Evolutionary conservation across 2,797 vertebrate species (phyloP).

Genomic region (Momotus momota): DNA sequence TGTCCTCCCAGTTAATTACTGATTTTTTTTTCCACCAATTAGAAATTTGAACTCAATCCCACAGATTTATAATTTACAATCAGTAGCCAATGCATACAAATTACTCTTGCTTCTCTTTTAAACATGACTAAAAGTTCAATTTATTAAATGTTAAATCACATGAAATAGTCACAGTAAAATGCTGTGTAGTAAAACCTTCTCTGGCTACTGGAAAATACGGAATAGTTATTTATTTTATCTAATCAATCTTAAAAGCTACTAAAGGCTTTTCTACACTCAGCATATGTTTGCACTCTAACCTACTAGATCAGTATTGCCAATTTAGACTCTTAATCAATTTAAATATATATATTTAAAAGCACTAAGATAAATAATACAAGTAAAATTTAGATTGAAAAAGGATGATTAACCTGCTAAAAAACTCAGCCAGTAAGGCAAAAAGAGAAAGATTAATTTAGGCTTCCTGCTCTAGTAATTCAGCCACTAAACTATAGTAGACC

Average conservation of each 20-base stretch:
- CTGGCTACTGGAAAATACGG: conserved; percentile 27
- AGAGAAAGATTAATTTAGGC: conserved; percentile 14
- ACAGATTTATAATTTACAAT: conserved; percentile 75
- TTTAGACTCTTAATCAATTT: conserved; percentile 42
- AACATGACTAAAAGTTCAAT: conserved; percentile 65
- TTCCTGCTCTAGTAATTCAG: conserved; percentile 32
- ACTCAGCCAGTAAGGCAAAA: neutral
- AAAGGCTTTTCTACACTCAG: conserved; percentile 48
- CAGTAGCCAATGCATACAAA: conserved; percentile 70
- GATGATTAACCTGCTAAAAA: conserved; percentile 33
- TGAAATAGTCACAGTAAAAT: conserved; percentile 59
- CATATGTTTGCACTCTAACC: conserved; percentile 59
- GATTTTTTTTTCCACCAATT: conserved; percentile 70
- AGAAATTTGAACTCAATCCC: conserved; percentile 76
- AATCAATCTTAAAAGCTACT: conserved; percentile 60
- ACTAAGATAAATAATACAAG: conserved; percentile 37
- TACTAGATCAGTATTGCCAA: conserved; percentile 22
- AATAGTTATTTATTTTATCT: conserved; percentile 65
- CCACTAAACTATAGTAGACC: neutral
- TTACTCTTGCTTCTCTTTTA: conserved; percentile 63
- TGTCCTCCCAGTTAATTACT: conserved; percentile 73
- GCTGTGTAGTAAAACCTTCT: conserved; percentile 41
- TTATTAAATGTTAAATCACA: conserved; percentile 70
- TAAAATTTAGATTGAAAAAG: conserved; percentile 9
- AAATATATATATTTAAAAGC: conserved; percentile 28